phyloP scores from a whole-genome alignment of 2,113 vertebrate genomes.

The Panthera tigris region DNA sequence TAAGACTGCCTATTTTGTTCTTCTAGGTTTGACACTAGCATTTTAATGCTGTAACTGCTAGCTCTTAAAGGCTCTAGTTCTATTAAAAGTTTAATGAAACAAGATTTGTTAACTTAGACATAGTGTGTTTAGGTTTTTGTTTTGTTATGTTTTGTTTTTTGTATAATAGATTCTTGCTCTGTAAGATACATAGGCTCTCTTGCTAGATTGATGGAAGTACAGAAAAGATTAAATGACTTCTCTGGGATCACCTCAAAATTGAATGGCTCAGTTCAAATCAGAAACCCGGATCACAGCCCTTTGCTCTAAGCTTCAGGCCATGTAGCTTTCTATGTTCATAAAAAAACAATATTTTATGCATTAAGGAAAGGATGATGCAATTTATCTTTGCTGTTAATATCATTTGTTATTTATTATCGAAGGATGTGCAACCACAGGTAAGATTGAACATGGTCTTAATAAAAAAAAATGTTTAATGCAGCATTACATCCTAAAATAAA shows the following conservation, averaged over 20 bases:
- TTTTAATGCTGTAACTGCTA: not conserved
- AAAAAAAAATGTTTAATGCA: not conserved
- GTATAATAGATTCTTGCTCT: not conserved
- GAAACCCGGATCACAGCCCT: not conserved
- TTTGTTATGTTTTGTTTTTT: not conserved
- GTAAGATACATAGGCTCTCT: not conserved
- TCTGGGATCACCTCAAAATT: not conserved
- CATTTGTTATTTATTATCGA: not conserved
- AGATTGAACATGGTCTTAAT: not conserved
- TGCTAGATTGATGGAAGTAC: not conserved
- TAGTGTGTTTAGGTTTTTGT: not conserved
- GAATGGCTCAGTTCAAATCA: constrained; percentile 30
- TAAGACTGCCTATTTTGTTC: constrained; percentile 31
- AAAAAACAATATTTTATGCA: not conserved
- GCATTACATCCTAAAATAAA: not conserved
- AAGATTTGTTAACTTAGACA: constrained; percentile 20
- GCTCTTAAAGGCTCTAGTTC: constrained; percentile 15
- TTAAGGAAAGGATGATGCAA: not conserved
- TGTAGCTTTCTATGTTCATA: not conserved
- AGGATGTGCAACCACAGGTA: not conserved
- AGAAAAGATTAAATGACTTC: constrained; percentile 35
- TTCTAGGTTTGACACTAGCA: constrained; percentile 8
- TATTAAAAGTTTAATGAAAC: constrained; percentile 57
- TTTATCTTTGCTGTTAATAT: not conserved
- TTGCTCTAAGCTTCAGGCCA: not conserved